These are phyloP conservation scores for Psococerastis gibbosa DNA, from an alignment of 2,888 invertebrate genomes.

Conservation along the genomic window DNA sequence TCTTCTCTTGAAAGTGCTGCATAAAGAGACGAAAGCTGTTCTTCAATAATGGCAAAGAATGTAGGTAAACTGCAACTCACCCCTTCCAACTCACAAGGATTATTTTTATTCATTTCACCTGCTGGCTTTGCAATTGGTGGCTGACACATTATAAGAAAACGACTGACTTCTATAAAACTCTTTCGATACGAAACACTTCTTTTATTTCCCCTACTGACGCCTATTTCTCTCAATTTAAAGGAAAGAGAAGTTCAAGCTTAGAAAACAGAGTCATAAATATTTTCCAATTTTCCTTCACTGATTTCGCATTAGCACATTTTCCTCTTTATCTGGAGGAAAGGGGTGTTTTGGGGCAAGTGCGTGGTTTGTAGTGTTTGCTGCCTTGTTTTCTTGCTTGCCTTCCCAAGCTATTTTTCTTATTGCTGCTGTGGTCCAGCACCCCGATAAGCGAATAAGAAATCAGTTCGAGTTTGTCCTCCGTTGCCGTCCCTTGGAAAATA, in stretches of 20 bases:
- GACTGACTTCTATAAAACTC: background rate
- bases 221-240: constrained; percentile 9
- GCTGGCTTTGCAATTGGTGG: constrained; percentile 4
- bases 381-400: too few species aligned
- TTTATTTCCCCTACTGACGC: background rate
- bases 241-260: constrained; percentile 9
- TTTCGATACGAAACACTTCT: background rate
- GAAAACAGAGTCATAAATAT: constrained; percentile 10
- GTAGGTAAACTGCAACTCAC: too few species aligned
- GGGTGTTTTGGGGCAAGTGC: too few species aligned
- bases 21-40: too few species aligned
- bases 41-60: too few species aligned
- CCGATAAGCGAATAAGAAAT: too few species aligned
- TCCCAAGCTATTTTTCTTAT: too few species aligned
- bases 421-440: too few species aligned
- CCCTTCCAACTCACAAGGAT: background rate
- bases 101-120: constrained; percentile 11
- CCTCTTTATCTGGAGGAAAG: constrained; percentile 5
- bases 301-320: constrained; percentile 10
- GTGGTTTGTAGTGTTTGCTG: too few species aligned
- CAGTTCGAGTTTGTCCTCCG: too few species aligned
- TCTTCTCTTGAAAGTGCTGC: too few species aligned
- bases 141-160: background rate
- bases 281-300: constrained; percentile 10
- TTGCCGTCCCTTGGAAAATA: too few species aligned